Evolutionary conservation across 2,797 vertebrate species (phyloP).

Genomic region (Crypturellus tataupa): DNA sequence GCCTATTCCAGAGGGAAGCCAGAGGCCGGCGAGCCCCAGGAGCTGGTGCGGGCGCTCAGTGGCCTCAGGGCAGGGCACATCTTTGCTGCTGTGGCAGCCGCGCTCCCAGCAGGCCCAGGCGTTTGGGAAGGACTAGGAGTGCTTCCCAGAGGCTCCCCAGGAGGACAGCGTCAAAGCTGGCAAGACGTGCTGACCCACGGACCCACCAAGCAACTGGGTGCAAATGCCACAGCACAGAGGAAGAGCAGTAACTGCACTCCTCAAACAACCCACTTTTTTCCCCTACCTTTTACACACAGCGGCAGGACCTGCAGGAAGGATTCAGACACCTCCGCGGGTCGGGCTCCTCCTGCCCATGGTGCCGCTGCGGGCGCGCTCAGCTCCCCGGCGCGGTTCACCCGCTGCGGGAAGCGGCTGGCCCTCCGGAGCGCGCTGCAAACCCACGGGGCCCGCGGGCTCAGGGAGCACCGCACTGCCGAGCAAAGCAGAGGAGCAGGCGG

Average conservation of each 20-base stretch:
- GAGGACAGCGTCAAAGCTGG: not conserved
- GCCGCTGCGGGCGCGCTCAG: not conserved
- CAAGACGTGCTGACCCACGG: too few relatives aligned
- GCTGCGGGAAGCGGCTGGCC: not conserved
- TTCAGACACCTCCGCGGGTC: not conserved
- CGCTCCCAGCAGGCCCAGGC: too few relatives aligned
- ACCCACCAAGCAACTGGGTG: not conserved
- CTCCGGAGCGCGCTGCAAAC: not conserved
- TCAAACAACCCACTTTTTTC: not conserved
- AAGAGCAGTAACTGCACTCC: not conserved
- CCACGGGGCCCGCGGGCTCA: not conserved
- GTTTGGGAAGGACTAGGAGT: too few relatives aligned
- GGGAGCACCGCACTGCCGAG: not conserved
- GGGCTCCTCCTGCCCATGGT: not conserved
- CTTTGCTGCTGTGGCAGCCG: too few relatives aligned
- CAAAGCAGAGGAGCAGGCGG: not conserved
- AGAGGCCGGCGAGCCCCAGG: not conserved
- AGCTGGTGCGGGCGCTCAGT: too few relatives aligned
- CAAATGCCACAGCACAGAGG: not conserved
- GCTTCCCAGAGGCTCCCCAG: rapidly evolving
- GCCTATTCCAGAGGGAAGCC: not conserved
- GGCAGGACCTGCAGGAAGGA: not conserved
- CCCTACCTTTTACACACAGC: not conserved
- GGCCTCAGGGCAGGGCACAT: too few relatives aligned
- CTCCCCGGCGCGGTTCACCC: not conserved